Conservation (phyloP, 92 coral and sea anemone species). For the Nematostella vectensis region DNA sequence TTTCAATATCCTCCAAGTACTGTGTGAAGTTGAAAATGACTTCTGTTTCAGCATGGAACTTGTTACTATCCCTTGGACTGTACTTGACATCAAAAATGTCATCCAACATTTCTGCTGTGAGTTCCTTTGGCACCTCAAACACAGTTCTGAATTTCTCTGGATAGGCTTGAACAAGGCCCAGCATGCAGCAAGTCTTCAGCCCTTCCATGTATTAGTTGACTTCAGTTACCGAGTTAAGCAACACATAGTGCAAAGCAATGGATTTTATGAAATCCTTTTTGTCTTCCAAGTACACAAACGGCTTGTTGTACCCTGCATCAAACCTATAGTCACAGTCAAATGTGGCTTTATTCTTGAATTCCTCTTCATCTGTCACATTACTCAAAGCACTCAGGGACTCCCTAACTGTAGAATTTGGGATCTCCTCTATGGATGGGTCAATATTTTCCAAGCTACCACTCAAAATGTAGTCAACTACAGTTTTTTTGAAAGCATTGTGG, state of each 20-base stretch:
- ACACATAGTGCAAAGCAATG: slow-evolving; percentile 21
- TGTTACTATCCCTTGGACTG: slow-evolving; percentile 36
- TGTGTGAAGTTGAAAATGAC: slow-evolving; percentile 19
- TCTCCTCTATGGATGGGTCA: slow-evolving; percentile 26
- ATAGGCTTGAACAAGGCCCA: slow-evolving; percentile 19
- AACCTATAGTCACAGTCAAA: slow-evolving; percentile 36
- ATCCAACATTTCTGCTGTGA: slow-evolving; percentile 31
- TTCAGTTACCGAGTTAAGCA: slow-evolving; percentile 33
- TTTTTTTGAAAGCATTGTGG: slow-evolving; percentile 22
- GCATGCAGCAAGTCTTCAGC: slow-evolving; percentile 26
- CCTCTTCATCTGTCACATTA: slow-evolving; percentile 29
- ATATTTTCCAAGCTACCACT: slow-evolving; percentile 16
- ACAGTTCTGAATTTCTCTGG: slow-evolving; percentile 21
- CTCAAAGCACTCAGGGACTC: slow-evolving; percentile 18
- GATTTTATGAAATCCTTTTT: slow-evolving; percentile 30
- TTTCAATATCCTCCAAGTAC: slow-evolving; percentile 20
- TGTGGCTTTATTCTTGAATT: slow-evolving; percentile 33
- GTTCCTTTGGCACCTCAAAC: slow-evolving; percentile 22
- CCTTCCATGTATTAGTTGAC: slow-evolving; percentile 41
- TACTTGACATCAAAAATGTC: slow-evolving; percentile 14
- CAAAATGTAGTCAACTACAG: slow-evolving; percentile 26
- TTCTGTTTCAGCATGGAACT: slow-evolving; percentile 8
- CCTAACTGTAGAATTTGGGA: slow-evolving; percentile 32
- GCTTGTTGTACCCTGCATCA: slow-evolving; percentile 51
- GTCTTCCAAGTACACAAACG: slow-evolving; percentile 32